Conservation (phyloP, 2,888 invertebrate species). For the Hydriomena furcata region DNA sequence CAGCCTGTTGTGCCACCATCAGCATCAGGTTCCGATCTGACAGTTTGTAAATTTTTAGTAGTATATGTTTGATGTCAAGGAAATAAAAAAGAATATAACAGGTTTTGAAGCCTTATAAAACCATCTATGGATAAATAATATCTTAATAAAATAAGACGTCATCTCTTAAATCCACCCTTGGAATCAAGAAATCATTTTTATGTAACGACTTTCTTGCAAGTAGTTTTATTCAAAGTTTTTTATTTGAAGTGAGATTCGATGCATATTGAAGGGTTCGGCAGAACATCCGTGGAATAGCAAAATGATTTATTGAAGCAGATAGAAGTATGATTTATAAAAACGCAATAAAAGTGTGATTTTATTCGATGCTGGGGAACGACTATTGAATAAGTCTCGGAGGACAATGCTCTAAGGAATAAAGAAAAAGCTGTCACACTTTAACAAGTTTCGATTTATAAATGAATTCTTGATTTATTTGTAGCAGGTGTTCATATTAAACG, state of each 20-base stretch:
- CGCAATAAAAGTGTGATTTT: constrained; percentile 23
- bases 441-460: constrained; percentile 15
- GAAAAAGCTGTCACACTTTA: constrained; percentile 15
- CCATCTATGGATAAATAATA: too few relatives aligned
- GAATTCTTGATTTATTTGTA: constrained; percentile 2
- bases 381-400: constrained; percentile 25
- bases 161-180: constrained; percentile 33
- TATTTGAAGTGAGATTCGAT: constrained; percentile 2
- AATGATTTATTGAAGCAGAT: constrained; percentile 24
- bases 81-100: too few relatives aligned
- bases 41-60: too few relatives aligned
- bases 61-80: too few relatives aligned
- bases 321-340: constrained; percentile 28
- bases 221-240: constrained; percentile 15
- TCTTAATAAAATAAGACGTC: neutral
- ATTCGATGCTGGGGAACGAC: constrained; percentile 21
- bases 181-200: constrained; percentile 46
- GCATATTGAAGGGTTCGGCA: constrained; percentile 10
- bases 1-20: too few relatives aligned
- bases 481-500: too few relatives aligned
- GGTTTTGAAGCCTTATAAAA: too few relatives aligned
- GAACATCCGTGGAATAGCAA: constrained; percentile 16
- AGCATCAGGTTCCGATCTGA: too few relatives aligned
- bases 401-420: constrained; percentile 12
- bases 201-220: constrained; percentile 35